A percentile compares a stretch with the other conserved stretches of the same genome.
phyloP scores from a whole-genome alignment of 2,888 invertebrate genomes.

The Chrysolina americana region DNA sequence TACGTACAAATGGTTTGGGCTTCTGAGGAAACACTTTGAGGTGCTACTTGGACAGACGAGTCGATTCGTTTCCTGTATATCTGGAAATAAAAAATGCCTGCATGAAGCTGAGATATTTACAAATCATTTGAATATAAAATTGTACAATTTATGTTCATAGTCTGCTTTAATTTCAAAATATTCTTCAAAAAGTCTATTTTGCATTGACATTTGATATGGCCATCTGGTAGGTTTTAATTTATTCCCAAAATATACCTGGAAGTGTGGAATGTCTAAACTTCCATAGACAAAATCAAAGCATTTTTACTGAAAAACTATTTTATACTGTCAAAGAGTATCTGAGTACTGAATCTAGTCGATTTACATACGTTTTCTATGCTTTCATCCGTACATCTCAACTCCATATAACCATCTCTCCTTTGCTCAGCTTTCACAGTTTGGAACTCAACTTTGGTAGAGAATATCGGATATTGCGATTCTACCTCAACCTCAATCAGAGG shows the following conservation, averaged over 20 bases:
- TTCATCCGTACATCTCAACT: constrained; percentile 74
- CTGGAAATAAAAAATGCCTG: constrained; percentile 26
- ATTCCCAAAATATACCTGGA: too few relatives aligned
- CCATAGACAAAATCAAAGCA: too few relatives aligned
- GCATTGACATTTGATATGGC: too few relatives aligned
- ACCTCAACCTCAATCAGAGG: constrained; percentile 79
- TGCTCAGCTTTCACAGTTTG: constrained; percentile 72
- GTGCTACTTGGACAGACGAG: constrained; percentile 74
- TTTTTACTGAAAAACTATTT: too few relatives aligned
- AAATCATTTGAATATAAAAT: not conserved
- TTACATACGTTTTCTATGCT: constrained; percentile 62
- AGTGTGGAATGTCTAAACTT: too few relatives aligned
- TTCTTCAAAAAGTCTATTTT: too few relatives aligned
- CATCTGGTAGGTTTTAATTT: too few relatives aligned
- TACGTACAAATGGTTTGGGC: constrained; percentile 81
- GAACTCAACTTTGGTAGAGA: constrained; percentile 69
- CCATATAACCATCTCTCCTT: constrained; percentile 79
- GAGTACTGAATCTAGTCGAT: too few relatives aligned
- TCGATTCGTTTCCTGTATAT: constrained; percentile 73
- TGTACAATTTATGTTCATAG: too few relatives aligned
- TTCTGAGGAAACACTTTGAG: constrained; percentile 66
- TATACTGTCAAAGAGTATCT: too few relatives aligned
- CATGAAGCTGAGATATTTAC: not conserved
- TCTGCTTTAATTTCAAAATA: too few relatives aligned
- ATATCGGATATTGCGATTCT: constrained; percentile 75